Evolutionary conservation across 2,888 invertebrate species (phyloP).

Genomic region (Ophonus ardosiacus): DNA sequence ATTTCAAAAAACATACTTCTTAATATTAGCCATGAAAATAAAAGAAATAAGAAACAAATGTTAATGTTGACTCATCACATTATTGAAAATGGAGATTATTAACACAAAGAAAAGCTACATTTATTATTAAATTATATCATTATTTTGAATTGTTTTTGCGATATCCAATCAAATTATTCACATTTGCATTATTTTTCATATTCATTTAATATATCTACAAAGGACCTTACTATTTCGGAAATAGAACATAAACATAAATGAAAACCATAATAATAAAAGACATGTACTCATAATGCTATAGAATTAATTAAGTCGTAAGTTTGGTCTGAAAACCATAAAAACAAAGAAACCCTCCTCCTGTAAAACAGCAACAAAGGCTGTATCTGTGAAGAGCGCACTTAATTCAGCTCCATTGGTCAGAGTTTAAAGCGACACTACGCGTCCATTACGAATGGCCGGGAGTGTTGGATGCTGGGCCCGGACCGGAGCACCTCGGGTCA

Average conservation of each 20-base stretch:
- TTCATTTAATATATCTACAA: background rate
- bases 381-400: slow-evolving; percentile 42
- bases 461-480: background rate
- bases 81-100: no score
- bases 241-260: background rate
- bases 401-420: slow-evolving; percentile 45
- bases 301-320: slow-evolving; percentile 21
- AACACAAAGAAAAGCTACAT: no score
- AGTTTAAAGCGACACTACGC: slow-evolving; percentile 44
- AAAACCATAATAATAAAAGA: background rate
- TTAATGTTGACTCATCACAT: no score
- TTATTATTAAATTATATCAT: no score
- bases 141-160: no score
- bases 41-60: no score
- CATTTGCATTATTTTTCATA: background rate
- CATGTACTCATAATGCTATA: background rate
- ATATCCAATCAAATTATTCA: no score
- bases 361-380: slow-evolving; percentile 23
- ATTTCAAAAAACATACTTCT: no score
- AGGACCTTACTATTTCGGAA: background rate
- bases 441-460: slow-evolving; percentile 28
- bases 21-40: no score
- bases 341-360: slow-evolving; percentile 27
- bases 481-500: background rate
- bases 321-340: slow-evolving; percentile 10